phyloP scores from a whole-genome alignment of 92 coral and sea anemone genomes.

The Plumapathes pennacea region DNA sequence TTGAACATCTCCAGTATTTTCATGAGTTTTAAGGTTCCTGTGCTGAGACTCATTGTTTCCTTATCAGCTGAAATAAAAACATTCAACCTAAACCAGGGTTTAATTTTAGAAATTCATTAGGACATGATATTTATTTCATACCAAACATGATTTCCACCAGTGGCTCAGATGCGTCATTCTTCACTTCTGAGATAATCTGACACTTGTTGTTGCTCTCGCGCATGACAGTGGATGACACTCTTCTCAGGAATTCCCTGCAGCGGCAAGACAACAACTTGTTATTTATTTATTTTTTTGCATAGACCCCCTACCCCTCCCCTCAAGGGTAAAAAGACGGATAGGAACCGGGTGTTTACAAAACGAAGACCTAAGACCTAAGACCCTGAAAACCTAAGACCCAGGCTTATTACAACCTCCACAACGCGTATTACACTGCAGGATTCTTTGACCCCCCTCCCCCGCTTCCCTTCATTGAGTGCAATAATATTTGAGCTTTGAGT shows the following conservation, averaged over 20 bases:
- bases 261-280: neutral
- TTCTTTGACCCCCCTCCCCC: no score
- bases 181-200: slow-evolving; percentile 66
- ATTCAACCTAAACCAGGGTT: neutral
- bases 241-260: slow-evolving; percentile 79
- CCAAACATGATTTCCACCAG: slow-evolving; percentile 74
- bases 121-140: slow-evolving; percentile 12
- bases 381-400: no score
- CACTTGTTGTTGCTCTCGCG: slow-evolving; percentile 82
- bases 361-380: no score
- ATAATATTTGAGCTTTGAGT: no score
- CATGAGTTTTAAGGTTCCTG: slow-evolving; percentile 71
- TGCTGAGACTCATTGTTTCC: slow-evolving; percentile 65
- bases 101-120: neutral
- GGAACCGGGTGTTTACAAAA: no score
- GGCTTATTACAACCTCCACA: no score
- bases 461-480: no score
- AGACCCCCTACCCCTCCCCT: no score
- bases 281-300: no score
- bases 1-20: slow-evolving; percentile 79
- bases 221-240: slow-evolving; percentile 74
- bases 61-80: slow-evolving; percentile 66
- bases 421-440: no score
- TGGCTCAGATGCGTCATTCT: slow-evolving; percentile 70
- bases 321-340: no score